Evolutionary conservation across 2,888 invertebrate species (phyloP), one percentile per base, ranked within the genome.

Genomic region (Adineta ricciae): DNA sequence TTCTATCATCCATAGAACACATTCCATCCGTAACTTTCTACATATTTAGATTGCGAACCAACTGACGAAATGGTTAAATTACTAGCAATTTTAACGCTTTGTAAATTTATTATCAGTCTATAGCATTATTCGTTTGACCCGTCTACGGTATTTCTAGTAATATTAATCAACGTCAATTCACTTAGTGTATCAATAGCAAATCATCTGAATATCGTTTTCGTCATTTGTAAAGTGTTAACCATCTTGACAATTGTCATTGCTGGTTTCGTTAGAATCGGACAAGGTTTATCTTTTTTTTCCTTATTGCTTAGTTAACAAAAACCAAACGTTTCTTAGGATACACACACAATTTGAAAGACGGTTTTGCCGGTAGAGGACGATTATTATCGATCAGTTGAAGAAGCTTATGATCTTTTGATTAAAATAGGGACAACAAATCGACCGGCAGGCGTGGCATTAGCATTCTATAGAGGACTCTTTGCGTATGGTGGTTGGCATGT

Each of bases 171-270:
- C 90, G 94, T 96, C 88, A 96, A 96, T 92, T 96, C 96, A 93
- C 95, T 94, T 92, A 96, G 96, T 91, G 96, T 96, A 86, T 95
- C 95, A 91, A 92, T 96, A 90, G 96, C 96, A 16, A 96, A 96
- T 87, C 94, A 94, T 88, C 95, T 96, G 84, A 96, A 96, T 91
- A 96, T 96, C 91, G 93, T 95, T 87, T 96, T 96, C 91, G 96
- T 96, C 52, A 94, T 95, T 85, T 95, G 95, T 85, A 97, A 97
- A 91, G 91, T 96, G 87, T 93, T 94, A 86, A 96, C 89, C 19
- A 87, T 89, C 4, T 9, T 88, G 9, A 87, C 96, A 89, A 96
- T 99, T 89, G 96, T 97, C 88, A 93, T 93, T 19, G 94, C 96
- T 11, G 98, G 98, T 84, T 92, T 90, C 93, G 98, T 2, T 92